A percentile compares a stretch with the other conserved stretches of the same genome.
These are phyloP conservation scores for Stichodactyla mertensii DNA, from an alignment of 64 coral and sea anemone species.

Conservation along the genomic window DNA sequence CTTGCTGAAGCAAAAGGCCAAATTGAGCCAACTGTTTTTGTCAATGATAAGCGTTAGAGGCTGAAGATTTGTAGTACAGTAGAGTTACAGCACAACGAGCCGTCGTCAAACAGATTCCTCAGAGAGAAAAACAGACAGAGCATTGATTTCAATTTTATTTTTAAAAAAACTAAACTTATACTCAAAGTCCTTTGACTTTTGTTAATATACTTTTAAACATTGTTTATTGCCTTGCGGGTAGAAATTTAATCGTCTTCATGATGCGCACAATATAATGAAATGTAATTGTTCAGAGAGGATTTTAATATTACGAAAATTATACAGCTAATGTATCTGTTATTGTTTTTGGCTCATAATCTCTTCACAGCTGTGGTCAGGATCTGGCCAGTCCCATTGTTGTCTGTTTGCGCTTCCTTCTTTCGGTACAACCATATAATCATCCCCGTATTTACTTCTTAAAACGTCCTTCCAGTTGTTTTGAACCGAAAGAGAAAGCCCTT, in stretches of 20 bases:
- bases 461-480: slow-evolving; percentile 9
- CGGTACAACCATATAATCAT: slow-evolving; percentile 13
- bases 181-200: background rate
- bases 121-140: too few relatives aligned
- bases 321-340: background rate
- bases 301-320: too few relatives aligned
- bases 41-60: too few relatives aligned
- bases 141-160: too few relatives aligned
- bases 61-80: too few relatives aligned
- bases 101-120: too few relatives aligned
- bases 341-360: background rate
- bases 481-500: slow-evolving; percentile 31
- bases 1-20: too few relatives aligned
- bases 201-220: too few relatives aligned
- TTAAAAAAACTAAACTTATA: background rate
- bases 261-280: too few relatives aligned
- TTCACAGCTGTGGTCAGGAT: slow-evolving; percentile 21
- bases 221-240: background rate
- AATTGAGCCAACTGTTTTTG: too few relatives aligned
- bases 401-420: background rate
- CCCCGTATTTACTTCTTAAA: slow-evolving; percentile 4
- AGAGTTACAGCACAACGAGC: too few relatives aligned
- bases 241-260: background rate
- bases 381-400: slow-evolving; percentile 12
- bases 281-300: too few relatives aligned